Conservation (phyloP, 2,797 vertebrate species). For the Valencia hispanica region DNA sequence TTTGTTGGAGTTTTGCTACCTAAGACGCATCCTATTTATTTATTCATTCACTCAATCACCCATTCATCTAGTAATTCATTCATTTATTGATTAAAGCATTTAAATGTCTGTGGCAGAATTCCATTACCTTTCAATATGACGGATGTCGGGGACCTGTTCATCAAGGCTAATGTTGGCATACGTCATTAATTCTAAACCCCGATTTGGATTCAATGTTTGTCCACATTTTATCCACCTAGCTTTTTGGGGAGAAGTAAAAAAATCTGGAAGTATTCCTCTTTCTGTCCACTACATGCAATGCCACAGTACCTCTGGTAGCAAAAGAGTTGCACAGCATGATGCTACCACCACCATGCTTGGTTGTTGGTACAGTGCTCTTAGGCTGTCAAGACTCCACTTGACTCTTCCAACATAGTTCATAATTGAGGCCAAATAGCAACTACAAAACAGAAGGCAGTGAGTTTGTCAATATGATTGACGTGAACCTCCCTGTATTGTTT, state of each 20-base stretch:
- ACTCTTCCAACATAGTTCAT: background rate
- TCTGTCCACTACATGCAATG: background rate
- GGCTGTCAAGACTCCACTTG: background rate
- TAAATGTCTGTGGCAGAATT: background rate
- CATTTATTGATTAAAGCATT: background rate
- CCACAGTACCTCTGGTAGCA: background rate
- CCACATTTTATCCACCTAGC: background rate
- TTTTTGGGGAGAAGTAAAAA: background rate
- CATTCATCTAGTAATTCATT: no score
- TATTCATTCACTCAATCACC: no score
- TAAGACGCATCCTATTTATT: background rate
- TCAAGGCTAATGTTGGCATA: background rate
- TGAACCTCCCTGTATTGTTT: no score
- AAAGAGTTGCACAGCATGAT: background rate
- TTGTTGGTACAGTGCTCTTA: background rate
- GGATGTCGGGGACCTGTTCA: background rate
- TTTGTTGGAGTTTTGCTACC: background rate
- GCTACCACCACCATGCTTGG: background rate
- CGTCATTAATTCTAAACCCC: background rate
- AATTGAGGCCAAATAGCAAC: background rate
- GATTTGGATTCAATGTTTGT: background rate
- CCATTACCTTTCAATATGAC: background rate
- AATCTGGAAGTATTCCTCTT: background rate
- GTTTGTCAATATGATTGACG: background rate
- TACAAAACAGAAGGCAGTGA: background rate